Percentiles rank a stretch among this genome's conserved stretches.
Conservation (phyloP, 2,113 vertebrate species). For the Gulo gulo region DNA sequence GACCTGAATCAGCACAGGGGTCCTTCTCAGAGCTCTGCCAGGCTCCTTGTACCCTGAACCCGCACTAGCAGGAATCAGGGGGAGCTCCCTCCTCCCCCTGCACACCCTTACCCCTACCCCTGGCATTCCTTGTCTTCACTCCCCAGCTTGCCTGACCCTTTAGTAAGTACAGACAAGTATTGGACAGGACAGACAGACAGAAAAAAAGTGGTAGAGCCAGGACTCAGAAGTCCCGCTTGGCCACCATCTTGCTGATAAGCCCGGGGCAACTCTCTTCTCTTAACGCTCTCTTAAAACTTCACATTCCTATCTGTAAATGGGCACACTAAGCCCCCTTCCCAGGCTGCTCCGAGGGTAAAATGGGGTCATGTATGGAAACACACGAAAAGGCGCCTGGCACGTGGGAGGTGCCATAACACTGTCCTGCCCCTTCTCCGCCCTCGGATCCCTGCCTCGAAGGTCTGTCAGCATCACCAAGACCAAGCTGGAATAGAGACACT, state of each 20-base stretch:
- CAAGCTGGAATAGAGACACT: background rate
- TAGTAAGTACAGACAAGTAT: background rate
- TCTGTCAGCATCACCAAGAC: background rate
- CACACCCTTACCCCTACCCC: too few relatives aligned
- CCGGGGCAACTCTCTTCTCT: background rate
- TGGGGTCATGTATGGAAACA: background rate
- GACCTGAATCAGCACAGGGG: background rate
- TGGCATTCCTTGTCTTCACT: background rate
- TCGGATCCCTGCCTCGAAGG: background rate
- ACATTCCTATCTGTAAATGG: background rate
- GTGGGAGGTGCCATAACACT: fast-evolving
- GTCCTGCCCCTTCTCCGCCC: background rate
- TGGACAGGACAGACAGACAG: background rate
- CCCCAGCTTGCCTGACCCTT: background rate
- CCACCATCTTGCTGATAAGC: background rate
- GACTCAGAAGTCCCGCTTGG: background rate
- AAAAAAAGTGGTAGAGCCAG: background rate
- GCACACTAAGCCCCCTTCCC: background rate
- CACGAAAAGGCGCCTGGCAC: background rate
- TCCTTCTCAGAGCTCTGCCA: background rate
- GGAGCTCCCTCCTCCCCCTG: background rate
- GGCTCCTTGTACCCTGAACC: background rate
- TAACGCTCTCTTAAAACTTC: background rate
- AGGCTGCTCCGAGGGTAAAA: background rate
- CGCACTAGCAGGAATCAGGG: background rate